Evolutionary conservation across 2,888 invertebrate species (phyloP), one percentile per base, ranked within the genome.

Genomic region (Eupelmus urozonus): DNA sequence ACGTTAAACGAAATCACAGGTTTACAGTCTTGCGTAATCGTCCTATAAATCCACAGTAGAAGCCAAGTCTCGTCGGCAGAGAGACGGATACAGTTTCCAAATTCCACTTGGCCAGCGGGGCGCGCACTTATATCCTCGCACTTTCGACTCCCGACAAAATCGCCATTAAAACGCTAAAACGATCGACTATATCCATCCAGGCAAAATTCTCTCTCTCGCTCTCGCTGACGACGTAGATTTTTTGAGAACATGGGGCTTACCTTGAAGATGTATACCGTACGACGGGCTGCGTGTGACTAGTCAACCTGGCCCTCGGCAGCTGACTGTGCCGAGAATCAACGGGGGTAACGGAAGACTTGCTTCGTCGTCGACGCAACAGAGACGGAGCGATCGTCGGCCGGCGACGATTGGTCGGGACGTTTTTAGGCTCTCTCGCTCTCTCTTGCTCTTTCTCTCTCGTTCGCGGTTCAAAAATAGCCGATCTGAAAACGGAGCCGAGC

Each of bases 311-410:
- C 86, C 89, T 90, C 90, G 88, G 89, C 88, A 91, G 91, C 91
- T 91, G 93, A 94, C 94, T 93, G 94, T 92, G 92, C 25, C 91
- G 91, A 51, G 49, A 69, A 45, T 62, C 40, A 74, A 23, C 51
- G 69, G 23, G 91, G 91, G 91, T 91, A 91, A 80, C 81, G 81
- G 80, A 82, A 80, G 78, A 25, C 80, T 67, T 77, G 69, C 83
- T 66, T 81, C 81, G 78, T 82, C 78, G 82, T 70, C 85, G 82
- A 81, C 82, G 82, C 3, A 16, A 59, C 63, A 45, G 11, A n/a
- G 42, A 42, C 27, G 55, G 65, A 55, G 42, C 27, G n/a, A n/a
- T n/a, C n/a, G n/a, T 34, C 3, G 9, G 34, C 34, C 34, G n/a
- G n/a, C 34, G 29, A 65, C 81, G 83, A 85, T 89, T 87, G 89